Base-by-base conservation (phyloP, 2,888 invertebrate species). In the Yponomeuta sedellus region DNA sequence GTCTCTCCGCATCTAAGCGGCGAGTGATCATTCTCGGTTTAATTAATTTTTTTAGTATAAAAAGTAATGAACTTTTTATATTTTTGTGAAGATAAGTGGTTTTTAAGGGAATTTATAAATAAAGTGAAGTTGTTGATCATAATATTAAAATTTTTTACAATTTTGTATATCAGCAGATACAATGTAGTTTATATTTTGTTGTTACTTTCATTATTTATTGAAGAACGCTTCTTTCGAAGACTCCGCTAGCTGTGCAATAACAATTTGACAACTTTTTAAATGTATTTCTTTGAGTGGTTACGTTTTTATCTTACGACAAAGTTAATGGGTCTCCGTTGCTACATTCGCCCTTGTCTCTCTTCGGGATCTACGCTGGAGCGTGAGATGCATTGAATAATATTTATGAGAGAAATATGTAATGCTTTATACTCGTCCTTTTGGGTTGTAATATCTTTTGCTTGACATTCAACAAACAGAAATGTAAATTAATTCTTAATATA, bases 271-370 rank as follows among this genome's bases (percentile, higher is more conserved):
- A 66, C 75, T 74, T 52, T 52, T 74, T 69, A 71, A 78, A 57
- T 74, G 73, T 74, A 76, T 71, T 66, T 72, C 69, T 72, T 72
- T 75, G 72, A 16, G 68, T 70, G 64, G 68, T 67, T 34, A 34
- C 34, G 34, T 34, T 34, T 34, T 34, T 34, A 34, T 34, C 34
- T 34, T 34, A 34, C 3, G 34, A 34, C 34, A 34, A 34, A 52
- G 44, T 16, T 52, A 5, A 12, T 52, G 12, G 16, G 44, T 16
- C 44, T 12, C 16, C 44, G 16, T 52, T 52, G 16, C 12, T 52
- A 52, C 4, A 52, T 12, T 52, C 44, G 16, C 44, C 44, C 16
- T 52, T 52, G 44, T 16, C 16, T 12, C 44, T 52, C 4, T 16
- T 52, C 44, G 44, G 44, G 16, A 52, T 52, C 44, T 52, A 16